Evolutionary conservation across 2,797 vertebrate species (phyloP), one percentile per base, ranked within the genome.

Genomic region (Chlorospingus flavigularis): DNA sequence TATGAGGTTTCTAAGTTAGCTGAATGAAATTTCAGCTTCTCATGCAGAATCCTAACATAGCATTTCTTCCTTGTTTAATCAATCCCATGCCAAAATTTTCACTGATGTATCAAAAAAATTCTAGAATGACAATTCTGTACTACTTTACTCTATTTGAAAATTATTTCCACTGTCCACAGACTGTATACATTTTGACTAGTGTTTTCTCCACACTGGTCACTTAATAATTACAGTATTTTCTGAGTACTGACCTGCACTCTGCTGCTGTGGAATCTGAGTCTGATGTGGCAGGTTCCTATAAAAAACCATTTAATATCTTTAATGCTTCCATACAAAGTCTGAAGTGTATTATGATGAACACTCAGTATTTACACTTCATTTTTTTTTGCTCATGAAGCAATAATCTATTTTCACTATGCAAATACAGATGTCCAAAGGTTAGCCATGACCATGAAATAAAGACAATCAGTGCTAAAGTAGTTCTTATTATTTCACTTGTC

Each of bases 211-310:
- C 18, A 21, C 43, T 42, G 31, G 20, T 57, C 66, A 58, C 45
- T 71, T 74, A 48, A 58, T 3, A 78, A 60, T 66, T 47, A 42
- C 37, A 47, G 9, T 21, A n/a, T 77, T 74, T 85, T 71, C 70
- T 83, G 62, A 76, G 81, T 91, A 98, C 98, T 98, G 90, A 99
- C 99, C 99, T 98, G 99, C 98, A 87, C 98, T 98, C 96, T 99
- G 98, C 93, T 99, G 99, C 96, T 99, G 99, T 90, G 99, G 99
- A 97, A 99, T 99, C 58, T 98, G 99, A 90, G 98, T 99, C 98
- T 99, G 99, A 97, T 99, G 99, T 90, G 99, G 99, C 97, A 99
- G 98, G 94, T 98, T 99, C 97, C 98, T 99, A 97, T 86, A 96
- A 98, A 96, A 96, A 95, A 92, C 68, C 96, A 98, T 76, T 20